Percentiles rank a stretch among this genome's conserved stretches.
Conservation (phyloP, 1,140 invertebrate genomes). For the Drosophila mayri region DNA sequence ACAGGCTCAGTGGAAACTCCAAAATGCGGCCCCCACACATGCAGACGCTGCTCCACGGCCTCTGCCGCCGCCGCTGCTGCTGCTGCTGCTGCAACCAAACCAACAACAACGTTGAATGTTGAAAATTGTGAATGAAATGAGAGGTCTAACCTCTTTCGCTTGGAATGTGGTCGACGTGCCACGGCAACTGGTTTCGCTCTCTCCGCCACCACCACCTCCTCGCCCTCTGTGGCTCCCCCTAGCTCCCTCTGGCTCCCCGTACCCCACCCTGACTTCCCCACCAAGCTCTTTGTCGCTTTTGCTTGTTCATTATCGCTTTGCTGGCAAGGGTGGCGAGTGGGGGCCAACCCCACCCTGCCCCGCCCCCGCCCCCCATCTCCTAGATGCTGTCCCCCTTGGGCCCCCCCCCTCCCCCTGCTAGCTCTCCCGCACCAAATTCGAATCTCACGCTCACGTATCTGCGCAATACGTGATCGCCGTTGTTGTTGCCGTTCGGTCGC, state of each 20-base stretch:
- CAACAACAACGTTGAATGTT: constrained; percentile 34
- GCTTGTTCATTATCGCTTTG: constrained; percentile 73
- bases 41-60: constrained; percentile 26
- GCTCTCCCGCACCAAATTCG: constrained; percentile 30
- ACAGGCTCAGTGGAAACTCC: constrained; percentile 32
- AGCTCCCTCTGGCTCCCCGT: constrained; percentile 1
- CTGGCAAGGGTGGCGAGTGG: constrained; percentile 72
- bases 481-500: constrained; percentile 9
- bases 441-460: constrained; percentile 59
- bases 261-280: constrained; percentile 6
- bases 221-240: constrained; percentile 16
- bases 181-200: constrained; percentile 68
- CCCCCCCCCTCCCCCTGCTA: too few species aligned
- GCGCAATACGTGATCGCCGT: constrained; percentile 62
- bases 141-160: constrained; percentile 73
- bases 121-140: constrained; percentile 80
- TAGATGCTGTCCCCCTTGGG: constrained; percentile 26
- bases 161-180: constrained; percentile 78
- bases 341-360: constrained; percentile 23
- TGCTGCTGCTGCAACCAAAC: constrained; percentile 10
- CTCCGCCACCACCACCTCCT: not conserved
- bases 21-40: constrained; percentile 58
- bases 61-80: constrained; percentile 12
- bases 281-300: constrained; percentile 33
- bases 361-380: constrained; percentile 14